These are phyloP conservation scores for Tamandua tetradactyla DNA, from an alignment of 2,797 vertebrate genomes.

Conservation along the genomic window DNA sequence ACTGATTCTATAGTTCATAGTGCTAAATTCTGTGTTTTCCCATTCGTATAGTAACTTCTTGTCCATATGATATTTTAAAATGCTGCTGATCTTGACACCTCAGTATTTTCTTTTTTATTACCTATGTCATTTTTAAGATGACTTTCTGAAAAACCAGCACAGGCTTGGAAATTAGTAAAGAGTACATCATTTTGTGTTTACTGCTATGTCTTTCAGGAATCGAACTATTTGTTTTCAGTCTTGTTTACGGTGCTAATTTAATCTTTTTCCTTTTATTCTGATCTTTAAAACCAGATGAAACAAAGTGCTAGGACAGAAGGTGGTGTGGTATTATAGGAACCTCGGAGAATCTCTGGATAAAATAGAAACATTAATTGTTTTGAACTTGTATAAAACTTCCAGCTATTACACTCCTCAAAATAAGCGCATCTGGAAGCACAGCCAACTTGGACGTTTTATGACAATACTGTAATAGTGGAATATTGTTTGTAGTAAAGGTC, in stretches of 20 bases:
- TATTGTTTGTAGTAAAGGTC: neutral
- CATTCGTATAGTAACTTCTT: neutral
- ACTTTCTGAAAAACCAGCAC: neutral
- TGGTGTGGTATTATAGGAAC: constrained; percentile 91
- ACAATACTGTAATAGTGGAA: neutral
- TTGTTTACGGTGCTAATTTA: neutral
- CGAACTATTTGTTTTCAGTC: neutral
- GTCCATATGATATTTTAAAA: neutral
- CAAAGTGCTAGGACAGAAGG: constrained; percentile 90
- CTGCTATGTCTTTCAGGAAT: neutral
- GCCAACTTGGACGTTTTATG: neutral
- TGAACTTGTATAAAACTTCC: neutral
- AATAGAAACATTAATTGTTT: neutral
- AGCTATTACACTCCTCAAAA: neutral
- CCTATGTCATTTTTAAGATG: neutral
- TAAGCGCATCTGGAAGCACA: neutral
- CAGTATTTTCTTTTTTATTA: neutral
- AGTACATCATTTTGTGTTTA: neutral
- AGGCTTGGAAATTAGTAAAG: neutral
- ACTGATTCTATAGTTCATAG: accelerated
- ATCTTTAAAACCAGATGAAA: constrained; percentile 87
- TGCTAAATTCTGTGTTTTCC: neutral
- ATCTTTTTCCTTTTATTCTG: neutral
- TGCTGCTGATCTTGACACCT: neutral
- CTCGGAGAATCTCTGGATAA: constrained; percentile 89